These are phyloP conservation scores for Calyptommatus sinebrachiatus DNA, from an alignment of 2,113 vertebrate genomes.

Conservation along the genomic window DNA sequence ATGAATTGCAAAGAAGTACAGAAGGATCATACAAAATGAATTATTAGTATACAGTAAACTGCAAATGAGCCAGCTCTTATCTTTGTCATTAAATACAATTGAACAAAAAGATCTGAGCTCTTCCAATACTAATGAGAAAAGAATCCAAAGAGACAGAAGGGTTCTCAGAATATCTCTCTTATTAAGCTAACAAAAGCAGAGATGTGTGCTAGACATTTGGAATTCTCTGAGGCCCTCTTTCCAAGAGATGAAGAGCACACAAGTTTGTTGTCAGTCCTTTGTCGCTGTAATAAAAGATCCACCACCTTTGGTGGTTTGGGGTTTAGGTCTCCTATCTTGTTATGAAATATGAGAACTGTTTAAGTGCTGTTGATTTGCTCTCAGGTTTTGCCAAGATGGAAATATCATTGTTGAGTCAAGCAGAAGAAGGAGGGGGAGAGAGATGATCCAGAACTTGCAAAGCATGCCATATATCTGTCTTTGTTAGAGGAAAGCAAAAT, in stretches of 20 bases:
- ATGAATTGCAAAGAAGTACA: slow-evolving; percentile 18
- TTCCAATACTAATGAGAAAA: slow-evolving; percentile 43
- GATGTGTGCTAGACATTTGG: slow-evolving; percentile 26
- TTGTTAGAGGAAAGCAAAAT: slow-evolving; percentile 60
- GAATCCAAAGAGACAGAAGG: slow-evolving; percentile 27
- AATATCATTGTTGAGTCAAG: slow-evolving; percentile 52
- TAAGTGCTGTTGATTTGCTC: slow-evolving; percentile 31
- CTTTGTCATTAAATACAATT: slow-evolving; percentile 51
- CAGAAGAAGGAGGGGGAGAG: neutral
- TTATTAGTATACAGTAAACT: slow-evolving; percentile 17
- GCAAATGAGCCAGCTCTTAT: slow-evolving; percentile 35
- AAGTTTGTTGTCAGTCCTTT: slow-evolving; percentile 40
- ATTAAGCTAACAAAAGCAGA: slow-evolving; percentile 38
- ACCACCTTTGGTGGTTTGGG: slow-evolving; percentile 11
- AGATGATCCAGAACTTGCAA: slow-evolving; percentile 43
- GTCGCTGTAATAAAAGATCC: slow-evolving; percentile 43
- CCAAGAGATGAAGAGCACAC: slow-evolving; percentile 40
- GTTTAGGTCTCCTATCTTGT: slow-evolving; percentile 28
- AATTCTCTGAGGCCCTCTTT: slow-evolving; percentile 43
- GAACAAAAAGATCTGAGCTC: slow-evolving; percentile 45
- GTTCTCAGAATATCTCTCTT: slow-evolving; percentile 32
- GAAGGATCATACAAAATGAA: slow-evolving; percentile 27
- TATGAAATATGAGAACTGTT: slow-evolving; percentile 22
- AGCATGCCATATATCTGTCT: slow-evolving; percentile 49
- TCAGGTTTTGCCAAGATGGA: slow-evolving; percentile 43